Evolutionary conservation across 2,797 vertebrate species (phyloP), one percentile per base, ranked within the genome.

Genomic region (Avahi laniger): DNA sequence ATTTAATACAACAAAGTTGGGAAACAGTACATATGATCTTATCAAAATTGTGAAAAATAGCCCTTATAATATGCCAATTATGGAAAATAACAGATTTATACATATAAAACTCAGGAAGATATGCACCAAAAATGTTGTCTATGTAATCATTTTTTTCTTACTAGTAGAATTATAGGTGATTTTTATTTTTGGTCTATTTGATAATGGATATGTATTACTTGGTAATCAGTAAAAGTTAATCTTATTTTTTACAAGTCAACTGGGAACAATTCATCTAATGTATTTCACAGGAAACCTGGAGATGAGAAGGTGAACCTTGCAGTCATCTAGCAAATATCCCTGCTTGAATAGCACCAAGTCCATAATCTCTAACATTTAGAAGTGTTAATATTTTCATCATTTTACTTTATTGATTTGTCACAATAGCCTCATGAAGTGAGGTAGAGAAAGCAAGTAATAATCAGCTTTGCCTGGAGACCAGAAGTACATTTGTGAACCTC

Each of bases 141-240:
- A n/a, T 15, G 46, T 52, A 85, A 91, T 80, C 38, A 80, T 89
- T 22, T 92, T 65, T 92, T 90, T 95, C 30, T 80, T 41, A 89
- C 50, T 30, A 35, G 20, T 81, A 10, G 5, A 90, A 91, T 13
- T 84, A 24, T 59, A 50, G 54, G 4, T 78, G 28, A 76, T 91
- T 70, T 76, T 95, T 72, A 94, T 78, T 86, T 96, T 67, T 22
- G 41, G 5, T 52, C 28, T 72, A 46, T 35, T 61, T 93, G 75
- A 67, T 69, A 95, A 81, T 63, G 35, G 24, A 63, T 61, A 81
- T 63, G 0, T 65, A 67, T 38, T 85, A 59, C 9, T 80, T 88
- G 22, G 22, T 78, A 94, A 90, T 70, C 38, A 80, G 50, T 50
- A 69, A 38, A 75, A 87, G 30, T 92, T 87, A 69, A 59, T 87